Base-by-base conservation (phyloP, 2,888 invertebrate species). In the Hipparchia sbordonii region DNA sequence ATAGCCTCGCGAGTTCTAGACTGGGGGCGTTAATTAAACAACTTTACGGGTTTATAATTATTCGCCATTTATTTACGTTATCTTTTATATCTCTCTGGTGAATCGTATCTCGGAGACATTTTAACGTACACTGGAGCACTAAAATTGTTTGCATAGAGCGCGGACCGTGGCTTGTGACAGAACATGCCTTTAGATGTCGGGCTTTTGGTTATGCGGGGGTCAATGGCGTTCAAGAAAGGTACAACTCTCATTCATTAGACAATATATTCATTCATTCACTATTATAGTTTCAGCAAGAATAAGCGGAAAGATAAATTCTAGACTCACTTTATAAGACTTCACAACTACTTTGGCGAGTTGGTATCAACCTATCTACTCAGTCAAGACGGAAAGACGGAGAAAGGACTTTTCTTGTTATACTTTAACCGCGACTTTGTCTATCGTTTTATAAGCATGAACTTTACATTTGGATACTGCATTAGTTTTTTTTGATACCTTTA, bases 91-190 rank as follows among this genome's bases (percentile, higher is more conserved):
- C 57, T 71, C 56, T 65, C 70, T 66, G 66, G 71, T 61, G 71
- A 76, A 76, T 73, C 68, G 68, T 67, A 74, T 74, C 66, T 74
- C 51, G 71, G 70, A 70, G 71, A 69, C 69, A 72, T 75, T 76
- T 39, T 72, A 73, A 66, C 70, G 70, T 71, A 73, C 72, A 67
- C 71, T 76, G 63, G 61, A 69, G 74, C 69, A 74, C 69, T 76
- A 76, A 76, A 73, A 70, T 74, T 72, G 75, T 77, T 71, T 72
- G 74, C 68, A 71, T 72, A 71, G 70, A 65, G 73, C 67, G 72
- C 71, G 57, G 70, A 62, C 57, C 68, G 71, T 57, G 71, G 67
- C 62, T 60, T 59, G 67, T 73, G 74, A 72, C 72, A 72, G 76
- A 69, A 76, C 74, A 76, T 72, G 74, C 57, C 54, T 67, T 48